These are phyloP conservation scores for Sorex fumeus DNA, from an alignment of 2,113 vertebrate genomes.

Conservation along the genomic window DNA sequence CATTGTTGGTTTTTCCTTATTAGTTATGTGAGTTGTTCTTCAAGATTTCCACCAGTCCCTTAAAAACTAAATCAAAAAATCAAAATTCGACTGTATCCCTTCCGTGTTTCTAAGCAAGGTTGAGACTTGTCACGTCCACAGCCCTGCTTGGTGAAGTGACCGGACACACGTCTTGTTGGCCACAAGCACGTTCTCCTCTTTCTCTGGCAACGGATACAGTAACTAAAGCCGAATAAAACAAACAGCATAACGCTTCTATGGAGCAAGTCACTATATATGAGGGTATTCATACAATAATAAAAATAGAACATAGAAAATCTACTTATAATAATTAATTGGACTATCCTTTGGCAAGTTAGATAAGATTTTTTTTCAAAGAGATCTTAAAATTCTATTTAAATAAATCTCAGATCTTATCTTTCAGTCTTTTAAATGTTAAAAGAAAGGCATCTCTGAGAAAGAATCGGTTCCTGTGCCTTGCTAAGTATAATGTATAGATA, in stretches of 20 bases:
- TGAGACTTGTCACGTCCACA: neutral
- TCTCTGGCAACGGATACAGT: neutral
- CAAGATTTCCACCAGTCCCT: neutral
- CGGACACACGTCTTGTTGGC: neutral
- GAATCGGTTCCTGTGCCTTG: neutral
- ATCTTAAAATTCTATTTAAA: neutral
- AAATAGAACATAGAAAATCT: constrained; percentile 66
- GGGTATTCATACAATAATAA: neutral
- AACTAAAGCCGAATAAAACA: constrained; percentile 41
- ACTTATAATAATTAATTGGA: constrained; percentile 65
- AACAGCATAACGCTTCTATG: neutral
- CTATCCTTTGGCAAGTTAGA: neutral
- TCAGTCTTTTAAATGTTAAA: neutral
- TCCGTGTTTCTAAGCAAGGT: neutral
- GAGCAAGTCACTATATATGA: neutral
- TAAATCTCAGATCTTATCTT: neutral
- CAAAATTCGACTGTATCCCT: neutral
- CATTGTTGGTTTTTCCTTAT: neutral
- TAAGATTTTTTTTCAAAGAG: neutral
- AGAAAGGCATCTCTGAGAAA: neutral
- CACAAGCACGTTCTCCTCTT: neutral
- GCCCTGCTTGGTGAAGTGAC: neutral
- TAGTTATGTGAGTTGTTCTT: neutral
- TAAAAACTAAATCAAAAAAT: constrained; percentile 6
- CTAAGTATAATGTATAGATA: too few species aligned